Base-by-base conservation (phyloP, 2,888 invertebrate species). In the Scrobipalpa costella region DNA sequence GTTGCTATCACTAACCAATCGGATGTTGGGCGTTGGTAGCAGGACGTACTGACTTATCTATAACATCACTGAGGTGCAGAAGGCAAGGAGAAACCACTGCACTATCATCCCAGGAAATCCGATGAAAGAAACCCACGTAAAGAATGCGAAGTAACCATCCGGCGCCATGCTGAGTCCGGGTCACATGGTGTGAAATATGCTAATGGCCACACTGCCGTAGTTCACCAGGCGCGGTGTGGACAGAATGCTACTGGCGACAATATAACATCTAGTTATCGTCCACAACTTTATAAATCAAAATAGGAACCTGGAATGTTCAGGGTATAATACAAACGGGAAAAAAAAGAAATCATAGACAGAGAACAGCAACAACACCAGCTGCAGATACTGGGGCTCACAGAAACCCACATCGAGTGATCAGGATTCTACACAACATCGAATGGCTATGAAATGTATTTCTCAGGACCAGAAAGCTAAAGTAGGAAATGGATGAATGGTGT, bases 161-260 rank as follows among this genome's bases (percentile, higher is more conserved):
- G 57, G 57, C 40, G 62, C 60, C 65, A 57, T 47, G 55, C 6
- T 7, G 60, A 55, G 3, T 57, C 63, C 65, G 64, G 67, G 67
- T 63, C 63, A n/a, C 66, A 61, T 68, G 67, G 66, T 68, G 69
- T 63, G 69, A 69, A 68, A 21, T 69, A 62, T 69, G 66, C 65
- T 68, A 69, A 66, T 47, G 47, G 69, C 63, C 62, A 50, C 65
- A 19, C 64, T 67, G 66, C 6, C 7, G 63, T 49, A 63, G 19
- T 50, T 40, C 63, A 61, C 61, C 65, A 63, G 65, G 65, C 65
- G 8, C 61, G 40, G 61, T 19, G 61, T 38, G 65, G 63, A 63
- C 61, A 65, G 19, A 49, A 65, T 61, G 65, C 49, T 47, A 63
- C 63, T 63, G 65, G 65, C 61, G 58, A 61, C 50, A 33, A 38